phyloP scores from a whole-genome alignment of 2,888 invertebrate genomes.

The Physocephala rufipes region DNA sequence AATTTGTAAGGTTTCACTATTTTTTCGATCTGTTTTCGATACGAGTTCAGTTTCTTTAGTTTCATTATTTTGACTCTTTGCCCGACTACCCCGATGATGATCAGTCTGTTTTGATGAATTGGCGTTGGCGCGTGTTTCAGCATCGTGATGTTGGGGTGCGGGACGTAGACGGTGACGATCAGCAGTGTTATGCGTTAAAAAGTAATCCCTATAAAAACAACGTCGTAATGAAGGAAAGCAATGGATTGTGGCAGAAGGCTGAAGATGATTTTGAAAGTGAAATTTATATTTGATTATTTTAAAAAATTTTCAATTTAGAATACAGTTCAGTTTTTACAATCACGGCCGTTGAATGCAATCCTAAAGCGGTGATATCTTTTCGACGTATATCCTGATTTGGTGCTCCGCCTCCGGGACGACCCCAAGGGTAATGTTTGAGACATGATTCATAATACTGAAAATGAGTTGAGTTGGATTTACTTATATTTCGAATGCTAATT shows the following conservation, averaged over 20 bases:
- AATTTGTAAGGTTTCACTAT: conserved; percentile 61
- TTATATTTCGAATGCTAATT: too few relatives aligned
- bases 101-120: conserved; percentile 47
- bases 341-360: conserved; percentile 72
- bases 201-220: conserved; percentile 62
- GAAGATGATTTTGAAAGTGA: too few relatives aligned
- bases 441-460: conserved; percentile 72
- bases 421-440: conserved; percentile 82
- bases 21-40: conserved; percentile 47
- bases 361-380: conserved; percentile 74
- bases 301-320: too few relatives aligned
- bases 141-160: conserved; percentile 44
- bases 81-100: conserved; percentile 49
- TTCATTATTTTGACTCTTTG: conserved; percentile 58
- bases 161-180: conserved; percentile 48
- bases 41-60: conserved; percentile 49
- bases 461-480: too few relatives aligned
- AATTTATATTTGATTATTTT: too few relatives aligned
- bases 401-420: conserved; percentile 78
- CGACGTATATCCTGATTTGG: conserved; percentile 75
- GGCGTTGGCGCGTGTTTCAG: conserved; percentile 43
- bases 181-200: conserved; percentile 57
- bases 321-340: conserved; percentile 63
- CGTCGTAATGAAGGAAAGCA: conserved; percentile 59
- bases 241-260: conserved; percentile 48